Evolutionary conservation across 2,113 vertebrate genomes (phyloP), one percentile per base, ranked within the genome.

Genomic region (Sceloporus undulatus): DNA sequence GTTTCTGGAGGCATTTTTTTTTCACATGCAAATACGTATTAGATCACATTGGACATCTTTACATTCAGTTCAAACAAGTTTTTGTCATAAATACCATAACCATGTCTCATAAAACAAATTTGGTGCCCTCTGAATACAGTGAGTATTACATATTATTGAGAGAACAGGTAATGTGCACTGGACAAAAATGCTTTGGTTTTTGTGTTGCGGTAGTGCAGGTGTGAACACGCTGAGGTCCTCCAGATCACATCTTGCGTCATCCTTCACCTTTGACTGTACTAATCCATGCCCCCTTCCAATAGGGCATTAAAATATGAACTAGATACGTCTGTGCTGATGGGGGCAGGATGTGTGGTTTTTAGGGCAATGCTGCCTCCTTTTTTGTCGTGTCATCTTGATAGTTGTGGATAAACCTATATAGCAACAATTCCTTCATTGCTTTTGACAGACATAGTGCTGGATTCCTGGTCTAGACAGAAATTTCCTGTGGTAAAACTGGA

Each of bases 381-480:
- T 48, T 48, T 48, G 34, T 40, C 29, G 21, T 80, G 23, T 27
- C 54, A 59, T 19, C 19, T 38, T 82, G 34, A 40, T n/a, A 40
- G 34, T 27, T 65, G 19, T 66, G 21, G 34, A 56, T 68, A 79
- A 71, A 40, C n/a, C 70, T 38, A 73, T 75, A 8, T 8, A 27
- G 10, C 0, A 2, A n/a, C 42, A 82, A 76, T 10, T 0, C 38
- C 65, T 89, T 80, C 27, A 6, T 84, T 0, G 62, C 52, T 82
- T 90, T 77, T n/a, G 62, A 42, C 71, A 54, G 66, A 88, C 81
- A 19, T 62, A 16, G 21, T 68, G 8, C 2, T 68, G 23, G 66
- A 25, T 9, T 68, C 23, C 25, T 62, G 59, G 14, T 62, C 14
- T 62, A 62, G 13, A 62, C 18, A 18, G 18, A 18, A 62, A 14